A percentile compares a stretch with the other conserved stretches of the same genome.
phyloP scores from a whole-genome alignment of 2,888 invertebrate species.

The Thymelicus sylvestris region DNA sequence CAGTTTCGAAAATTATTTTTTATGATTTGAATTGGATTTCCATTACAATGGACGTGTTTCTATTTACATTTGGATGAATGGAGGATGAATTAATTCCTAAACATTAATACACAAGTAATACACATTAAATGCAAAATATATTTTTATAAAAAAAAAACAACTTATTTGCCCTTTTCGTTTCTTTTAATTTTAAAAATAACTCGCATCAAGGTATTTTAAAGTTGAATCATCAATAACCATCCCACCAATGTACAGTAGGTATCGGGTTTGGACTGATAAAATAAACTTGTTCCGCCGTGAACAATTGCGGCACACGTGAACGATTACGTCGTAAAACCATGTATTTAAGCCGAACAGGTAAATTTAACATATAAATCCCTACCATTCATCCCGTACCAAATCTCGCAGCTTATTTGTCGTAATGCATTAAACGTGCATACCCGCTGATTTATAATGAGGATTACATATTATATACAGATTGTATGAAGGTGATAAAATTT shows the following conservation, averaged over 20 bases:
- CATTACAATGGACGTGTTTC: too few species aligned
- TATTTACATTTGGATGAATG: too few species aligned
- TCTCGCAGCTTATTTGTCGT: slow-evolving; percentile 30
- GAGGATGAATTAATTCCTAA: too few species aligned
- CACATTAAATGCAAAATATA: too few species aligned
- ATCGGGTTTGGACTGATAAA: slow-evolving; percentile 3
- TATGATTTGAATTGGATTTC: not conserved
- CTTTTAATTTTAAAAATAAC: not conserved
- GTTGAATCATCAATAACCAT: not conserved
- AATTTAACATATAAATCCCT: slow-evolving; percentile 34
- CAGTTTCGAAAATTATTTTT: not conserved
- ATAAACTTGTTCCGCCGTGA: slow-evolving; percentile 4
- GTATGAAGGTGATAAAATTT: not conserved
- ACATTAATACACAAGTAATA: too few species aligned
- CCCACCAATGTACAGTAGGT: not conserved
- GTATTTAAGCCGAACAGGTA: slow-evolving; percentile 24
- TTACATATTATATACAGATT: not conserved
- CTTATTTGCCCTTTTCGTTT: not conserved
- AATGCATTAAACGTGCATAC: slow-evolving; percentile 29
- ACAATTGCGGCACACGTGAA: slow-evolving; percentile 18
- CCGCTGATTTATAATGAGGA: slow-evolving; percentile 28
- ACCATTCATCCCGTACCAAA: slow-evolving; percentile 27
- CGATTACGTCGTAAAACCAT: slow-evolving; percentile 12
- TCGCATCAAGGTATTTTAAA: not conserved
- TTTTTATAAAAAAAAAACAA: too few species aligned